phyloP scores from a whole-genome alignment of 2,888 invertebrate species.

The Lasioglossum vierecki region DNA sequence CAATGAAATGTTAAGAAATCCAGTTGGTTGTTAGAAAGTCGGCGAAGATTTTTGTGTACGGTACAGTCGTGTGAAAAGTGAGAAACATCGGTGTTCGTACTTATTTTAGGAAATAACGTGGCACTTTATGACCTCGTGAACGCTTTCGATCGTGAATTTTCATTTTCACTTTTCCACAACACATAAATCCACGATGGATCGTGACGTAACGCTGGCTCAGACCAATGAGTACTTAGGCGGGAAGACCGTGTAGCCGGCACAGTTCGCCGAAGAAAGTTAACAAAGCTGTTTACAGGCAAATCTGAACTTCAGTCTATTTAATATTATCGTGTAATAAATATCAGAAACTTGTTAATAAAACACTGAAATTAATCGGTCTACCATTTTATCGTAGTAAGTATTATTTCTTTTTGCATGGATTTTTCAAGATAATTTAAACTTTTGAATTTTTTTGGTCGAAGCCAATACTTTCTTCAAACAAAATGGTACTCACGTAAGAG shows the following conservation, averaged over 20 bases:
- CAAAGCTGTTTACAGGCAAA: slow-evolving; percentile 42
- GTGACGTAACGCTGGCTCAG: slow-evolving; percentile 55
- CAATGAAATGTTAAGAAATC: not conserved
- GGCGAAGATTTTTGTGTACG: not conserved
- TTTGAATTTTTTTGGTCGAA: not conserved
- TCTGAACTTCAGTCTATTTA: slow-evolving; percentile 17
- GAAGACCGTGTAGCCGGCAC: slow-evolving; percentile 47
- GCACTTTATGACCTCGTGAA: slow-evolving; percentile 17
- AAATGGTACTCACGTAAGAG: not conserved
- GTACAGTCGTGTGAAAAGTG: not conserved
- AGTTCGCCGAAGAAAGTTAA: slow-evolving; percentile 50
- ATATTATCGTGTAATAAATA: slow-evolving; percentile 23
- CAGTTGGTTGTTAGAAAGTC: not conserved
- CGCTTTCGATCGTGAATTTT: slow-evolving; percentile 52
- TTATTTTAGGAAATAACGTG: slow-evolving; percentile 3
- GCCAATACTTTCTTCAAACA: no score
- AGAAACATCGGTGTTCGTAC: not conserved
- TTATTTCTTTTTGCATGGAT: not conserved
- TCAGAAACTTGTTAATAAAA: not conserved
- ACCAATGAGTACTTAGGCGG: slow-evolving; percentile 50
- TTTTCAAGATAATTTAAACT: not conserved
- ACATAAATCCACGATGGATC: slow-evolving; percentile 43
- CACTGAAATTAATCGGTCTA: not conserved
- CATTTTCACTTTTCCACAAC: slow-evolving; percentile 61
- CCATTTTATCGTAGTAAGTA: not conserved